These are phyloP conservation scores for Tenebrosternarchus preto DNA, from an alignment of 2,113 vertebrate genomes.

Conservation along the genomic window DNA sequence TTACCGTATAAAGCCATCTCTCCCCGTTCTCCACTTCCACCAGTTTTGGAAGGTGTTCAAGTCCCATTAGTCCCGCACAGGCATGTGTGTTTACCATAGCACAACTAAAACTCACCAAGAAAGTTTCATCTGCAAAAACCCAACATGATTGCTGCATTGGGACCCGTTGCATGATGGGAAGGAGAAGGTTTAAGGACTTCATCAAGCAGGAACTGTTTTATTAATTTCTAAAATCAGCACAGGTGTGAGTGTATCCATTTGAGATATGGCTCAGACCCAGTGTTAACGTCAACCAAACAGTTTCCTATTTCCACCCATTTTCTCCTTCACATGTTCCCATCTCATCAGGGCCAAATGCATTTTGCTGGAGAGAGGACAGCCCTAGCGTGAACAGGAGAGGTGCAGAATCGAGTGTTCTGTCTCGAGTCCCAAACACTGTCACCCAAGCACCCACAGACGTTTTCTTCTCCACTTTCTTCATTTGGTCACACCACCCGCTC, in stretches of 20 bases:
- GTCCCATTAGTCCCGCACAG: constrained; percentile 69
- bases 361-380: constrained; percentile 49
- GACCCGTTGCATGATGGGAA: constrained; percentile 28
- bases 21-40: constrained; percentile 19
- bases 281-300: constrained; percentile 59
- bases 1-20: constrained; percentile 62
- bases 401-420: constrained; percentile 76
- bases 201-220: constrained; percentile 22
- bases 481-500: constrained; percentile 98
- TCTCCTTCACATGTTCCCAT: constrained; percentile 36
- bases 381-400: constrained; percentile 69
- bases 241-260: constrained; percentile 51
- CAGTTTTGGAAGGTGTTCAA: constrained; percentile 66
- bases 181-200: neutral
- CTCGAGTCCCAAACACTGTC: constrained; percentile 84
- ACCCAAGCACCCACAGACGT: constrained; percentile 79
- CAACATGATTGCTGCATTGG: constrained; percentile 47
- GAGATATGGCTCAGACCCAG: constrained; percentile 56
- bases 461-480: constrained; percentile 88
- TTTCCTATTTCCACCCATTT: constrained; percentile 27
- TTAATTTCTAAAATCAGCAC: constrained; percentile 30
- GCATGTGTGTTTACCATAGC: constrained; percentile 64
- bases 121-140: constrained; percentile 63
- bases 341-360: neutral
- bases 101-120: constrained; percentile 67